These are phyloP conservation scores for Schrankia costaestrigalis DNA, from an alignment of 2,888 invertebrate species.

Conservation along the genomic window DNA sequence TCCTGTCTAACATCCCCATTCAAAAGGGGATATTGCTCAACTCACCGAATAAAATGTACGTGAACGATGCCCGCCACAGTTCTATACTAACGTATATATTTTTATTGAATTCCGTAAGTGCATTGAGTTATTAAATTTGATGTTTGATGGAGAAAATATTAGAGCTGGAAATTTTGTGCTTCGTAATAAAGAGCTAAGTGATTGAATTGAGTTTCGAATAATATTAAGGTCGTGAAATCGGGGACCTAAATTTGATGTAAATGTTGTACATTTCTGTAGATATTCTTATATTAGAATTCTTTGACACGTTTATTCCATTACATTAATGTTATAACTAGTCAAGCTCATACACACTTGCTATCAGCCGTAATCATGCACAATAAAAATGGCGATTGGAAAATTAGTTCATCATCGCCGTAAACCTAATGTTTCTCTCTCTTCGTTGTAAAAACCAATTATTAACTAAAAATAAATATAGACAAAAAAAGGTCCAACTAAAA, in stretches of 20 bases:
- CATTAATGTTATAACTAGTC: no score
- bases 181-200: constrained; percentile 5
- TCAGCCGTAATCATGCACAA: no score
- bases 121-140: constrained; percentile 8
- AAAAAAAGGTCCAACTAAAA: neutral
- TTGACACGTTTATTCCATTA: no score
- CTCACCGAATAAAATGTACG: constrained; percentile 42
- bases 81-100: constrained; percentile 3
- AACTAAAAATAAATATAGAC: no score
- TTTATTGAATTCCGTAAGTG: constrained; percentile 19
- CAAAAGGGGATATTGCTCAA: constrained; percentile 32
- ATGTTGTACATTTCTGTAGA: no score
- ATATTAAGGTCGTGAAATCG: neutral
- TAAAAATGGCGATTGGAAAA: no score
- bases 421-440: no score
- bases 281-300: no score
- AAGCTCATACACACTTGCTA: no score
- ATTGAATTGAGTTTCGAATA: constrained; percentile 2
- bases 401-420: no score
- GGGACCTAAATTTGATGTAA: no score
- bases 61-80: constrained; percentile 8
- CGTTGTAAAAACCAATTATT: no score
- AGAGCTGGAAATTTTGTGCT: neutral
- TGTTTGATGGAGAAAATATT: constrained; percentile 3
- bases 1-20: constrained; percentile 38